Conservation (phyloP, 2,888 invertebrate species). For the Tachina grossa region DNA sequence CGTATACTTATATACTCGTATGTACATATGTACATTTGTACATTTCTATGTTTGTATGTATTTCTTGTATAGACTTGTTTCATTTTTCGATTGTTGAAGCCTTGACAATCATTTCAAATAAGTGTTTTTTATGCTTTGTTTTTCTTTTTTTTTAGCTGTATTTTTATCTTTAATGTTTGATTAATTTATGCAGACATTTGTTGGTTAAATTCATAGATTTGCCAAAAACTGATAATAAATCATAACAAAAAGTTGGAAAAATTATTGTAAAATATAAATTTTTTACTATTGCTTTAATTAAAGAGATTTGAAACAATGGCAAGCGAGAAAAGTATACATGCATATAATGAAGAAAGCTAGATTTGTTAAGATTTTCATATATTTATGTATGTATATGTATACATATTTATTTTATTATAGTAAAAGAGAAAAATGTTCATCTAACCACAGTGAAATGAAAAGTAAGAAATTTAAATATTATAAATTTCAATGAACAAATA, state of each 20-base stretch:
- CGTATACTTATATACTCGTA: neutral
- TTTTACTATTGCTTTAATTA: constrained; percentile 10
- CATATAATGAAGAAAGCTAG: neutral
- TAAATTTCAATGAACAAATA: too few relatives aligned
- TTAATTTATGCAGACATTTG: constrained; percentile 68
- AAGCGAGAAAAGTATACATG: neutral
- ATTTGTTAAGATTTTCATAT: neutral
- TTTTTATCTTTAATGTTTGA: constrained; percentile 60
- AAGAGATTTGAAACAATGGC: constrained; percentile 1
- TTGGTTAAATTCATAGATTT: constrained; percentile 65
- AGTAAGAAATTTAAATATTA: too few relatives aligned
- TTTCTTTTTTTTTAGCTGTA: neutral
- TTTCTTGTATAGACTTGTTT: constrained; percentile 6
- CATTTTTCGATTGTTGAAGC: constrained; percentile 39
- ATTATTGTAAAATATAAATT: neutral
- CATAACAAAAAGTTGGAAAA: constrained; percentile 34
- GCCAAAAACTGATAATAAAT: constrained; percentile 64
- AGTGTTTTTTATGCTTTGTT: neutral
- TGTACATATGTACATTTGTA: too few relatives aligned
- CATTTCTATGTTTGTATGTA: neutral
- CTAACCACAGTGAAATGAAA: neutral
- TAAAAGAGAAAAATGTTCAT: neutral
- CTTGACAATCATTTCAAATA: constrained; percentile 60
- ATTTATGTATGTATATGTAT: neutral
- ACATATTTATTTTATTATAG: neutral